A percentile compares a stretch with the other conserved stretches of the same genome.
These are phyloP conservation scores for Seriola quinqueradiata DNA, from an alignment of 2,113 vertebrate species.

Conservation along the genomic window DNA sequence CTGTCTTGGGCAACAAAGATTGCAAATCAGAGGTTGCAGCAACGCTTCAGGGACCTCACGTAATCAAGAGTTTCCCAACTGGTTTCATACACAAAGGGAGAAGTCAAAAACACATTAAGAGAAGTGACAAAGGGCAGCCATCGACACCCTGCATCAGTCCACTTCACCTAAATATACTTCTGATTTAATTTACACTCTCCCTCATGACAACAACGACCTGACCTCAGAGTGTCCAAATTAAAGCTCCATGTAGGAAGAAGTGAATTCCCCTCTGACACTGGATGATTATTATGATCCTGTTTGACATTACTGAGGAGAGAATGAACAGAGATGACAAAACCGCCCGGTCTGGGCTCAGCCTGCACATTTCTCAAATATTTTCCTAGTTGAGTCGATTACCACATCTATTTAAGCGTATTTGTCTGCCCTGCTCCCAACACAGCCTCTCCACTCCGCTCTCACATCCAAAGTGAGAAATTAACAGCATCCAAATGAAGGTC, in stretches of 20 bases:
- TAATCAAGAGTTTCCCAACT: constrained; percentile 13
- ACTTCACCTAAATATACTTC: not conserved
- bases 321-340: constrained; percentile 72
- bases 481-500: constrained; percentile 24
- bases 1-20: constrained; percentile 32
- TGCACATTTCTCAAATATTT: constrained; percentile 79
- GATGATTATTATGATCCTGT: constrained; percentile 41
- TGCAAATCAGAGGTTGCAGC: constrained; percentile 21
- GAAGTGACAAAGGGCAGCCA: not conserved
- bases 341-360: constrained; percentile 61
- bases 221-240: constrained; percentile 10
- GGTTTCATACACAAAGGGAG: not conserved
- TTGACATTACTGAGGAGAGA: constrained; percentile 44
- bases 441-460: constrained; percentile 27
- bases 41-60: not conserved
- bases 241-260: constrained; percentile 20
- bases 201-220: not conserved
- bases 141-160: not conserved
- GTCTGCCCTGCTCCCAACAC: constrained; percentile 33
- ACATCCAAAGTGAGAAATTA: constrained; percentile 35
- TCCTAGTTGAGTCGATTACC: constrained; percentile 75
- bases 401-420: constrained; percentile 58
- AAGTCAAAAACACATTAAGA: constrained; percentile 11
- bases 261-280: constrained; percentile 35
- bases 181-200: not conserved